Evolutionary conservation across 2,797 vertebrate species (phyloP).

Genomic region (Chelidonichthys spinosus): DNA sequence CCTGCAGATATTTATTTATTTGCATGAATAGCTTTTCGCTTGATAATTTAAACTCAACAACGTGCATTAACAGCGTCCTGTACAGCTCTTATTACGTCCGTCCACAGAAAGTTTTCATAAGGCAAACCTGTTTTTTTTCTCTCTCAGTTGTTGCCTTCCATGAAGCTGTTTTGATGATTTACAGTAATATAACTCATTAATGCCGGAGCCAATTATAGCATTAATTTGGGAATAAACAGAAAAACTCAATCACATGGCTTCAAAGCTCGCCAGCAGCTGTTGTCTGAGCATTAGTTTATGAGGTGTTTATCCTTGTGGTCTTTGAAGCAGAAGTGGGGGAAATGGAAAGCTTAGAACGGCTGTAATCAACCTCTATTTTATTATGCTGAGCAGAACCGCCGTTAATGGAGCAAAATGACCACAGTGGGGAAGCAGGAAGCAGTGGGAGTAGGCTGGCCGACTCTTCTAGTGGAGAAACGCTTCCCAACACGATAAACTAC

Average conservation of each 20-base stretch:
- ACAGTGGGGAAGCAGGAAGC: slow-evolving; percentile 23
- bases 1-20: background rate
- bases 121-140: background rate
- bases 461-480: slow-evolving; percentile 16
- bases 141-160: background rate
- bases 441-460: slow-evolving; percentile 34
- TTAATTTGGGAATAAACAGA: slow-evolving; percentile 22
- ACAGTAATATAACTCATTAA: background rate
- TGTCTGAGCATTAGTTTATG: slow-evolving; percentile 12
- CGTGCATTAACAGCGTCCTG: background rate
- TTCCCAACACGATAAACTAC: background rate
- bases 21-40: background rate
- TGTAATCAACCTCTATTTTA: slow-evolving; percentile 45
- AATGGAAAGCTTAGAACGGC: slow-evolving; percentile 34
- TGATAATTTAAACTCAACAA: slow-evolving; percentile 1
- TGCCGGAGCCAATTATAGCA: slow-evolving; percentile 12
- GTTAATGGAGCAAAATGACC: slow-evolving; percentile 52
- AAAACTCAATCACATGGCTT: slow-evolving; percentile 8
- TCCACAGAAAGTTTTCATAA: background rate
- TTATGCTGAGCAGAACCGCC: slow-evolving; percentile 46
- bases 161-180: slow-evolving; percentile 24
- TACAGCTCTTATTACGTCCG: background rate
- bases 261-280: slow-evolving; percentile 4
- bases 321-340: slow-evolving; percentile 38
- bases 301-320: slow-evolving; percentile 19